These are phyloP conservation scores for Drosophila insularis DNA, from an alignment of 1,140 invertebrate species.

Conservation along the genomic window DNA sequence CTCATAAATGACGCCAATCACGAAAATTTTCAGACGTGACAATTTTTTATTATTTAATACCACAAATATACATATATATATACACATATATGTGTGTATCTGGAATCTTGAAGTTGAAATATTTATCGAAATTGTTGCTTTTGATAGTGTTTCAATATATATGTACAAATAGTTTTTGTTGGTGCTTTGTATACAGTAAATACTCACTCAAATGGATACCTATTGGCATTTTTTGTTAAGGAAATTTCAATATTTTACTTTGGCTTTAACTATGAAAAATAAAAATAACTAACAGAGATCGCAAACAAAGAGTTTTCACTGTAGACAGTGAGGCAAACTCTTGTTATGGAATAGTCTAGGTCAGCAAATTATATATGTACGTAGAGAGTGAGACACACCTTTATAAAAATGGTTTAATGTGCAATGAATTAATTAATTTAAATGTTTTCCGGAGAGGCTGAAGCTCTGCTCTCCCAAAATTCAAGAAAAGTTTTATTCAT, in stretches of 20 bases:
- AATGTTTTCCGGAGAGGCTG: too few species aligned
- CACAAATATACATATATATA: too few species aligned
- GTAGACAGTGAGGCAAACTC: not conserved
- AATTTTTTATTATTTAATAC: conserved; percentile 3
- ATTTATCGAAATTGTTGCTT: not conserved
- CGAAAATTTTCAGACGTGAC: not conserved
- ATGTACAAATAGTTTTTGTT: not conserved
- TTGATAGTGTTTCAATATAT: not conserved
- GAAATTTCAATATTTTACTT: too few species aligned
- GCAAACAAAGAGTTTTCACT: too few species aligned
- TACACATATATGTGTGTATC: too few species aligned
- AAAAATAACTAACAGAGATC: too few species aligned
- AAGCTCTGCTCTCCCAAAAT: too few species aligned
- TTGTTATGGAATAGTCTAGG: not conserved
- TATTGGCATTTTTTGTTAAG: too few species aligned
- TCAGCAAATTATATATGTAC: not conserved
- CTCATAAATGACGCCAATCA: not conserved
- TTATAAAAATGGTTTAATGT: not conserved
- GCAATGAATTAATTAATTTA: not conserved
- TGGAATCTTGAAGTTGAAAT: not conserved
- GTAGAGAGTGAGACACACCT: not conserved
- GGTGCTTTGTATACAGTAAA: too few species aligned
- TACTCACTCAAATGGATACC: too few species aligned
- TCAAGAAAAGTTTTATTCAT: too few species aligned
- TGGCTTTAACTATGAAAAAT: too few species aligned